Evolutionary conservation across 2,113 vertebrate genomes (phyloP), one percentile per base, ranked within the genome.

Genomic region (Lepisosteus oculatus): DNA sequence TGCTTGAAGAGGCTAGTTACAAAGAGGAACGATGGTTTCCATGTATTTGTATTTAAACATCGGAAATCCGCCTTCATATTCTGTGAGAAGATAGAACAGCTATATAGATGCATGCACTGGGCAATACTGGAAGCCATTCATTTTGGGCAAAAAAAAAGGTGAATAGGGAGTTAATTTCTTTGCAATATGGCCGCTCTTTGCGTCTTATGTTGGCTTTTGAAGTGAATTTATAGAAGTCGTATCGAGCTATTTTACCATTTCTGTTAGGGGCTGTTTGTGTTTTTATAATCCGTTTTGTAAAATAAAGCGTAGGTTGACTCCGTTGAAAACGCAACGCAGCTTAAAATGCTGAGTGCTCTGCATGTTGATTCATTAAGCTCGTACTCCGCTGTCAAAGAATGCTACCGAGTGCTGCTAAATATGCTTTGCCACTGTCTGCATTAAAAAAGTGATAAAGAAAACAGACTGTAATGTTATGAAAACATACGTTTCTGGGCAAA

Each of bases 101-200:
- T 29, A n/a, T 59, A 59, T 8, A n/a, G 12, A 59, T 59, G 57
- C 12, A 59, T 59, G 11, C n/a, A 14, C 5, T 11, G 5, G 57
- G n/a, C n/a, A n/a, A 6, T 11, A 59, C 57, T 43, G 57, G 65
- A 3, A 2, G 71, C 42, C 73, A 67, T 82, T 81, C 67, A 78
- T 79, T 81, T 51, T 71, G 72, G 71, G 43, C 71, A 77, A 79
- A 81, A 29, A 81, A 29, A 79, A 82, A 84, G 81, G 83, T 88
- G 76, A 87, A 84, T 71, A 78, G 77, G 70, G 84, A 87, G 85
- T 85, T 84, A 79, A 85, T 84, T 61, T 83, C 83, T 81, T 74
- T 79, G 74, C 88, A 90, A 90, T 44, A 90, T 90, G 88, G 88
- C 88, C 83, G 88, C 88, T 86, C 75, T 78, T 80, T 82, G 72